Evolutionary conservation across 2,113 vertebrate genomes (phyloP), one percentile per base, ranked within the genome.

Genomic region (Loxodonta africana): DNA sequence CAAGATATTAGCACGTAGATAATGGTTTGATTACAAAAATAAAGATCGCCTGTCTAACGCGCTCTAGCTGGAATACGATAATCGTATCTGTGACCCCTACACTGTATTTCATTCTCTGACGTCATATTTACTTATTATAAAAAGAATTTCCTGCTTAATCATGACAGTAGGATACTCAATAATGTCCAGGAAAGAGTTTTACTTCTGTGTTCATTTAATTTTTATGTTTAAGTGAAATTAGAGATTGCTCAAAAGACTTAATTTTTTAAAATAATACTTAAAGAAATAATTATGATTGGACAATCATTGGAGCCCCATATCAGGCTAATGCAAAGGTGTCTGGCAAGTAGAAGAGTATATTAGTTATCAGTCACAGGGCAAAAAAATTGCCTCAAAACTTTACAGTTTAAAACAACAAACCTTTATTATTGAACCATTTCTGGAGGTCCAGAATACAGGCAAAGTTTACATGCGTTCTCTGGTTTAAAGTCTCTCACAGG

Each of bases 181-280:
- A 85, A 81, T 51, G 4, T 88, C 82, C 17, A 90, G 18, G 6
- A 95, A 26, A 92, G 48, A 30, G 63, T 86, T 78, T 82, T 71
- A n/a, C 2, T 78, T n/a, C 60, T 63, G 12, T 88, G 44, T 37
- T 88, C 23, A 76, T 90, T 80, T 96, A 82, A 88, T 2, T 85
- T 96, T 53, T 28, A 95, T 33, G 5, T 17, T 57, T 33, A 86
- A 6, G 10, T 88, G 15, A 93, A 96, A 78, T 62, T 78, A 6
- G 9, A 69, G 33, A 78, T 28, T 78, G 21, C 44, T 78, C 25
- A 73, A 95, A 91, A 30, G 25, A 44, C 51, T 65, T 62, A 83
- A n/a, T 37, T 95, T 83, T 87, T 74, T 8, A 44, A 81, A 89
- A 73, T 60, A 46, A n/a, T 60, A 67, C 60, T 62, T 90, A 48